Evolutionary conservation across 1,140 invertebrate genomes (phyloP).

Genomic region (Condylostylus longicornis): DNA sequence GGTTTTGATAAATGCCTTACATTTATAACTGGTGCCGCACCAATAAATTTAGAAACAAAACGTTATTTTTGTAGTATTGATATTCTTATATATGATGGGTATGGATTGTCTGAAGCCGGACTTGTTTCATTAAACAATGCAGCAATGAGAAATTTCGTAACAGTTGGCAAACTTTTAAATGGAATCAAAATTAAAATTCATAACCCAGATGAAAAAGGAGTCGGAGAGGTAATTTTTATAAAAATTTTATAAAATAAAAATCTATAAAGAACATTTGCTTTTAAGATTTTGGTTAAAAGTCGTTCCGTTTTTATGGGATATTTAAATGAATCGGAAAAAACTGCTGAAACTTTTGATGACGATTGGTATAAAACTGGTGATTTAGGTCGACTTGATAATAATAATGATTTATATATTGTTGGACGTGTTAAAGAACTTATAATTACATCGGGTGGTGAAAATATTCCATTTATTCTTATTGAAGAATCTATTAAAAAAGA

Average conservation of each 20-base stretch:
- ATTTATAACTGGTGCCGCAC: slow-evolving; percentile 67
- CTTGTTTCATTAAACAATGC: slow-evolving; percentile 50
- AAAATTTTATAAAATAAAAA: slow-evolving; percentile 9
- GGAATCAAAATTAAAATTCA: slow-evolving; percentile 51
- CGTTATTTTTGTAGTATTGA: slow-evolving; percentile 79
- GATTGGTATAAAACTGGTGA: slow-evolving; percentile 75
- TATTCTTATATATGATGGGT: slow-evolving; percentile 64
- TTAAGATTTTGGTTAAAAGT: slow-evolving; percentile 59
- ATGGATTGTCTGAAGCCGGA: slow-evolving; percentile 73
- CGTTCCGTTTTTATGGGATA: slow-evolving; percentile 84
- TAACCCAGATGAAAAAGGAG: slow-evolving; percentile 49
- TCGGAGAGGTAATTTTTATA: slow-evolving; percentile 49
- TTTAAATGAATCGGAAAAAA: slow-evolving; percentile 58
- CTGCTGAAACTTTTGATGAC: slow-evolving; percentile 47
- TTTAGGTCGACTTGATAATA: slow-evolving; percentile 57
- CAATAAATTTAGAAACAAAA: slow-evolving; percentile 66
- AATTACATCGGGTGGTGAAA: slow-evolving; percentile 90
- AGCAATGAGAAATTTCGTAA: slow-evolving; percentile 42
- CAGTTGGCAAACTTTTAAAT: slow-evolving; percentile 45
- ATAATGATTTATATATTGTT: slow-evolving; percentile 63
- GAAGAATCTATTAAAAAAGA: slow-evolving; percentile 66
- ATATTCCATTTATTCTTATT: slow-evolving; percentile 72
- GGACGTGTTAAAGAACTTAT: slow-evolving; percentile 75
- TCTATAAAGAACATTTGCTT: not conserved
- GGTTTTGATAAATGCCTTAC: slow-evolving; percentile 58